Base-by-base conservation (phyloP, 2,797 vertebrate genomes). In the Pelochelys cantorii region DNA sequence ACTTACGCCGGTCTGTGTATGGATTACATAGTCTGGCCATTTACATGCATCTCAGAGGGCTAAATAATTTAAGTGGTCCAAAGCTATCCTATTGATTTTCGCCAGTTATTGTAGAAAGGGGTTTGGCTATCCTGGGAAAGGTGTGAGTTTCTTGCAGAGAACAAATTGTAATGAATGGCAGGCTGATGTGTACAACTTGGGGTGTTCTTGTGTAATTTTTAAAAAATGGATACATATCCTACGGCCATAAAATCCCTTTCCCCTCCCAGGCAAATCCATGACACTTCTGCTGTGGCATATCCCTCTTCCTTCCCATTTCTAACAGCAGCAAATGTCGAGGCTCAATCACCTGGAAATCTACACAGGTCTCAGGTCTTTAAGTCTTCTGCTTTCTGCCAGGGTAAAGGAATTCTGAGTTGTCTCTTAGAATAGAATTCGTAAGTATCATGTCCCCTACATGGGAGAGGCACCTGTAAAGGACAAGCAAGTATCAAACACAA, bases 251-350 rank as follows among this genome's bases (percentile, higher is more conserved):
- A 65, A 55, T 14, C 5, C 22, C 87, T 86, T 48, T 91, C 54
- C 11, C 5, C 14, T 79, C n/a, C n/a, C 68, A 59, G 31, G 86
- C 62, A 55, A 54, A 31, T 25, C 8, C 25, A 15, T 20, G 31
- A 7, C 5, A 34, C 0, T 0, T 18, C 13, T 54, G 54, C 2
- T 11, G 18, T 1, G 0, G 68, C 57, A 52, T 60, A 55, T 88
- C 17, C 17, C n/a, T 34, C 62, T n/a, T 68, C n/a, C 65, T 27
- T n/a, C 65, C 9, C 65, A 68, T 68, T 68, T 68, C 65, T 68
- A 68, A 68, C 31, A 68, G 65, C 15, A 34, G n/a, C 31, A 18
- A 68, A n/a, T 65, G 29, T n/a, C 7, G 62, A 65, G 62, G 31
- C 31, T 15, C 31, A 18, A n/a, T n/a, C 31, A 65, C n/a, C 13